Conservation (phyloP, 2,113 vertebrate genomes). For the Corvus moneduloides region DNA sequence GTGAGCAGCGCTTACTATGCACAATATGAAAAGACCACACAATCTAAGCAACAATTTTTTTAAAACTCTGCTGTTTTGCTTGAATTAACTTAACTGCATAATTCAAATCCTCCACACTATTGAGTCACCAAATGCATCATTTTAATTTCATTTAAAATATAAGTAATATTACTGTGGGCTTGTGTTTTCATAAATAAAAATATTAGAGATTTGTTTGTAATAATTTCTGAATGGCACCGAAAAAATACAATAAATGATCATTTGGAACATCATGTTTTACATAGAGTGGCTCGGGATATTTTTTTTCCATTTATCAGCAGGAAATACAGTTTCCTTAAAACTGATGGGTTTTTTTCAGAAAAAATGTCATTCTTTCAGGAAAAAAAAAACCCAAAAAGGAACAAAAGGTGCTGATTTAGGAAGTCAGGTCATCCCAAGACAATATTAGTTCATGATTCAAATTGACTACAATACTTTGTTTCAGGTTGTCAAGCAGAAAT, state of each 20-base stretch:
- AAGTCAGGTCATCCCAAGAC: neutral
- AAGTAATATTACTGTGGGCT: neutral
- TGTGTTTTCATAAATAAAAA: conserved; percentile 2
- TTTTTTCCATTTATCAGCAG: neutral
- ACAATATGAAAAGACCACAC: neutral
- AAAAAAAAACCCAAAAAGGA: neutral
- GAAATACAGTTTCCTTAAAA: neutral
- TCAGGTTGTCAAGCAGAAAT: neutral
- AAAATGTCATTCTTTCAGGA: neutral
- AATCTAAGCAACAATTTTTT: neutral
- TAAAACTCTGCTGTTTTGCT: neutral
- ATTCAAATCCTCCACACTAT: neutral
- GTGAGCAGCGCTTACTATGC: neutral
- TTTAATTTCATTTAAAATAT: conserved; percentile 7
- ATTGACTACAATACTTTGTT: neutral
- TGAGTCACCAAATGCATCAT: conserved; percentile 1
- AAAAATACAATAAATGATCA: conserved; percentile 38
- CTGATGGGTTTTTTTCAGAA: neutral
- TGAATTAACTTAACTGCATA: neutral
- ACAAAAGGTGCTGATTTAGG: neutral
- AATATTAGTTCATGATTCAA: neutral
- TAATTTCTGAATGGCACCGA: conserved; percentile 12
- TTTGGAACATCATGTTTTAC: neutral
- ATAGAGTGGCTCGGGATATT: neutral
- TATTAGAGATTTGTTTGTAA: conserved; percentile 4